phyloP scores from a whole-genome alignment of 64 coral and sea anemone genomes.

The Astreopora myriophthalma region DNA sequence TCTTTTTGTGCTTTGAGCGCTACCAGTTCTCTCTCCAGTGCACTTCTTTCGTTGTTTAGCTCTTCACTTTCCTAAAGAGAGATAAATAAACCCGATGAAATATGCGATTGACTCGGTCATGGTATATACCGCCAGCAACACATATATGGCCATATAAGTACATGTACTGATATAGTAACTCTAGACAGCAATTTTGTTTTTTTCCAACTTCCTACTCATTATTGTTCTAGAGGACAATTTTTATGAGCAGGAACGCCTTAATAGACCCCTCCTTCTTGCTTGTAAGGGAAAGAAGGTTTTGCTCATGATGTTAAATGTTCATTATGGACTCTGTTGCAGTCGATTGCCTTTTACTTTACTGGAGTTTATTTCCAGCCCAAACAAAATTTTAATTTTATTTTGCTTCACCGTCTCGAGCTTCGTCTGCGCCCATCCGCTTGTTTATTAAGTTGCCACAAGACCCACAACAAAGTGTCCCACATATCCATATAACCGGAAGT shows the following conservation, averaged over 20 bases:
- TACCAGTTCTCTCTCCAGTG: slow-evolving; percentile 67
- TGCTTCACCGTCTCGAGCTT: too few species aligned
- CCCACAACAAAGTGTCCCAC: neutral
- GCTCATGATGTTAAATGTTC: neutral
- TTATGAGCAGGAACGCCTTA: too few species aligned
- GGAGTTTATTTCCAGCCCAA: neutral
- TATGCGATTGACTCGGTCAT: too few species aligned
- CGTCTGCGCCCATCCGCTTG: neutral
- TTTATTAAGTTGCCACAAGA: neutral
- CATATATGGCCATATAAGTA: too few species aligned
- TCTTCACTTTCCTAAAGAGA: slow-evolving; percentile 59
- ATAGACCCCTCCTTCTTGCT: neutral
- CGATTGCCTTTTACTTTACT: neutral
- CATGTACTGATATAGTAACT: too few species aligned
- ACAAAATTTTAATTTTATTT: neutral
- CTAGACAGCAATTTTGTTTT: too few species aligned
- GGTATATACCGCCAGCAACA: too few species aligned
- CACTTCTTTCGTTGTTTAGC: slow-evolving; percentile 43
- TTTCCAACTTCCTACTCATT: neutral
- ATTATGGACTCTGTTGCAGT: neutral
- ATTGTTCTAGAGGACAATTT: neutral
- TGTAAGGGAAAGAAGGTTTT: neutral
- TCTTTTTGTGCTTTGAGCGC: slow-evolving; percentile 69
- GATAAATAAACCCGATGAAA: too few species aligned
- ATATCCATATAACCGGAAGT: neutral